Base-by-base conservation (phyloP, 2,797 vertebrate genomes). In the Poecilia picta region DNA sequence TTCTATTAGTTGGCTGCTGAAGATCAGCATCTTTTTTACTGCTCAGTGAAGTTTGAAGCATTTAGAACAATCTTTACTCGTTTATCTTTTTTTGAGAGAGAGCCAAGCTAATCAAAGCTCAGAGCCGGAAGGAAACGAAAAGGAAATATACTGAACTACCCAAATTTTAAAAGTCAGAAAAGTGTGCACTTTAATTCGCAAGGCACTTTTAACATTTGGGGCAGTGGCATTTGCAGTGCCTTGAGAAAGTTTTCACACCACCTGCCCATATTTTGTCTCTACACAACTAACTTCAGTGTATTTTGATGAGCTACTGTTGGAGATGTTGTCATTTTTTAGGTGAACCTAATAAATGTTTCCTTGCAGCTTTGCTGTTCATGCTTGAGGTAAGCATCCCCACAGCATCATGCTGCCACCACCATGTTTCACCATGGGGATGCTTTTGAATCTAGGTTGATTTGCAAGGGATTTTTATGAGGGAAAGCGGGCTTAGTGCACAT, bases 11-110 rank as follows among this genome's bases (percentile, higher is more conserved):
- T 77, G 1, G 13, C 23, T 75, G 41, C 13, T 0, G 28, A 33
- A 68, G 41, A 68, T 83, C 31, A 73, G 0, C 28, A 45, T 66
- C 80, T 77, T 64, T 83, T 2, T 47, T 47, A 25, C 13, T 55
- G 20, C 31, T n/a, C 1, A 33, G 59, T 73, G 16, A 78, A 31
- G 23, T 28, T 49, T 51, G 25, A 41, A 5, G 16, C 41, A n/a
- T 41, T 12, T n/a, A 12, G 36, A 41, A 59, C 18, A 12, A 33
- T 8, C 25, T 25, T 39, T 73, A 71, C 1, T 20, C 36, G 31
- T 33, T 20, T 6, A 7, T 33, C 46, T 55, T 25, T 43, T n/a
- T 43, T 28, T 57, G 13, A 43, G 46, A 11, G 49, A 23, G 18
- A 55, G 72, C 49, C 23, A 28, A 43, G 25, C 41, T n/a, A 45